A percentile compares a stretch with the other conserved stretches of the same genome.
These are phyloP conservation scores for Eugnorisma glareosa DNA, from an alignment of 2,888 invertebrate species.

Conservation along the genomic window DNA sequence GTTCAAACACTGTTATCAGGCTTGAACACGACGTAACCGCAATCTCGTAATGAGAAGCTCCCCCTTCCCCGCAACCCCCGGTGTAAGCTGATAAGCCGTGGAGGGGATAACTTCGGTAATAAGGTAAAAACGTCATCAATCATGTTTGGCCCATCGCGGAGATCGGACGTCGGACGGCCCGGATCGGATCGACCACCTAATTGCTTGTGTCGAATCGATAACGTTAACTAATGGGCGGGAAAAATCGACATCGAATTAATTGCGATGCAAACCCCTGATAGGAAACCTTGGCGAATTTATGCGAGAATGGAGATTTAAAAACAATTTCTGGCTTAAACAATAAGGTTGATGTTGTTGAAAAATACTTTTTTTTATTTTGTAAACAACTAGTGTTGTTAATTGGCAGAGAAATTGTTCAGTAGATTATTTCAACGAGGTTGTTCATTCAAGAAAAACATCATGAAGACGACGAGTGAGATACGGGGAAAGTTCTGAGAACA, in stretches of 20 bases:
- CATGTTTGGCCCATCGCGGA: constrained; percentile 77
- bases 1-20: constrained; percentile 79
- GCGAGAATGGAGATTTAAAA: constrained; percentile 67
- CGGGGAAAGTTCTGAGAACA: constrained; percentile 19
- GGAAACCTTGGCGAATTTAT: constrained; percentile 66
- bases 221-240: constrained; percentile 80
- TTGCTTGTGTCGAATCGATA: constrained; percentile 83
- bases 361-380: constrained; percentile 55
- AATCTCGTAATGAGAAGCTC: constrained; percentile 80
- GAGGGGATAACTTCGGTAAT: constrained; percentile 69
- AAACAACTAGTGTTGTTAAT: constrained; percentile 59
- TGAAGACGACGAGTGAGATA: constrained; percentile 12
- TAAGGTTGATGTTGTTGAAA: constrained; percentile 53
- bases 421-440: constrained; percentile 36
- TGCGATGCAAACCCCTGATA: constrained; percentile 73
- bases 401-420: constrained; percentile 58
- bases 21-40: constrained; percentile 77
- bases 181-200: constrained; percentile 80
- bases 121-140: constrained; percentile 84
- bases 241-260: constrained; percentile 82
- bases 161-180: constrained; percentile 68
- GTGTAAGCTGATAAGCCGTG: constrained; percentile 72
- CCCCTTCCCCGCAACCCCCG: constrained; percentile 70
- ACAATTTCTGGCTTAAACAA: constrained; percentile 60
- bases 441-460: constrained; percentile 37